Conservation (phyloP, 2,113 vertebrate genomes). For the Motacilla alba region DNA sequence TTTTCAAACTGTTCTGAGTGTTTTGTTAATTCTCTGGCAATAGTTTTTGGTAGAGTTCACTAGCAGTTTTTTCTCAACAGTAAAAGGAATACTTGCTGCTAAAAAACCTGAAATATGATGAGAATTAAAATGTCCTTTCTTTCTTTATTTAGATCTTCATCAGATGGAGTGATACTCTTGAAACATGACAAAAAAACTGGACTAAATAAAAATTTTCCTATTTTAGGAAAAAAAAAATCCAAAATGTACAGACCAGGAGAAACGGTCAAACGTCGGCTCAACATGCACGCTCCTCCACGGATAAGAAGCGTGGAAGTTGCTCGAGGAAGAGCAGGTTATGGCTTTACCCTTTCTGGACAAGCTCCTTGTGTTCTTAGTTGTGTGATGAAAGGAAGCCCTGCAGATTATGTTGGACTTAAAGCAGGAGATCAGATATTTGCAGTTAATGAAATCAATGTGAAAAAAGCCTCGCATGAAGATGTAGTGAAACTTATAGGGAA, state of each 20-base stretch:
- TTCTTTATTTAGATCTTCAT: slow-evolving; percentile 35
- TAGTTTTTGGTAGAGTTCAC: neutral
- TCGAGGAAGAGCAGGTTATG: slow-evolving; percentile 89
- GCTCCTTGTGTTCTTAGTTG: slow-evolving; percentile 90
- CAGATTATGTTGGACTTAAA: slow-evolving; percentile 89
- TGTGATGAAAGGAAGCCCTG: slow-evolving; percentile 91
- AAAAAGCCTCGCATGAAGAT: slow-evolving; percentile 93
- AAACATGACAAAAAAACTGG: neutral
- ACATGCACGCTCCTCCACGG: slow-evolving; percentile 66
- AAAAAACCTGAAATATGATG: neutral
- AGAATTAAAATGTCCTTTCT: neutral
- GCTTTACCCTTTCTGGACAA: slow-evolving; percentile 93
- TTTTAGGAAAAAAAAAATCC: neutral
- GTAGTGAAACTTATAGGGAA: slow-evolving; percentile 95
- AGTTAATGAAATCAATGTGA: slow-evolving; percentile 93
- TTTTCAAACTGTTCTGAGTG: neutral
- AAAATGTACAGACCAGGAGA: slow-evolving; percentile 86
- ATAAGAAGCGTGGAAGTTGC: slow-evolving; percentile 89
- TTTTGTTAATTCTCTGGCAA: neutral
- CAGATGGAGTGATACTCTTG: neutral
- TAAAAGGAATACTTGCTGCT: neutral
- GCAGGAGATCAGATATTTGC: slow-evolving; percentile 91
- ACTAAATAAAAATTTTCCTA: neutral
- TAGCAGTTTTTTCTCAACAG: neutral
- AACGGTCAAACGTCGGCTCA: slow-evolving; percentile 72